Evolutionary conservation across 2,888 invertebrate species (phyloP), one percentile per base, ranked within the genome.

Genomic region (Pyrgus malvae): DNA sequence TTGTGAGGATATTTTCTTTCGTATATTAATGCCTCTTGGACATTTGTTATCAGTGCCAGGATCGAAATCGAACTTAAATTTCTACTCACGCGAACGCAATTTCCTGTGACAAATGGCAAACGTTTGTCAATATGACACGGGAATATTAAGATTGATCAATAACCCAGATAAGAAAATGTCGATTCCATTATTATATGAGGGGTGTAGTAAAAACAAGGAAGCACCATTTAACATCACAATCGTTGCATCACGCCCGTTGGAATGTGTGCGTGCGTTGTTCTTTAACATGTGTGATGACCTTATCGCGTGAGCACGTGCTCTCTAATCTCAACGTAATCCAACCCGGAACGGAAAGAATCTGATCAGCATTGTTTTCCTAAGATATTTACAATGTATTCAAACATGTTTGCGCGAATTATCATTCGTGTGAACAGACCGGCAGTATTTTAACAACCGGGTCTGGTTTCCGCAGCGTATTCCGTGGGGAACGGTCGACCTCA

Each of bases 331-430:
- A 74, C 70, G 68, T 87, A 85, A 88, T 84, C 86, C 81, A 58
- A 80, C 79, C 80, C 81, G 83, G 84, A 85, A 87, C 81, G 83
- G 84, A 85, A 87, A 85, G 82, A 60, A 80, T 73, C 76, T 78
- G 79, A 81, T 81, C 80, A 69, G 76, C 78, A 82, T 81, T 86
- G 84, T 87, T 85, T 77, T 78, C 69, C 70, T 68, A 79, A 72
- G 66, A 74, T 80, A 79, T 85, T 81, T 80, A 74, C 77, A 66
- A 68, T 70, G 74, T 69, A 74, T 71, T 76, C 74, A 69, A 69
- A 67, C 65, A 65, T 83, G 79, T 86, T 85, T 86, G 78, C 75
- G 67, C 74, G 71, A 73, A 73, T 78, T 82, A 84, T 80, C 76
- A 70, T 58, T 60, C 69, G 70, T 76, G 74, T 73, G 74, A 76